Evolutionary conservation across 1,140 invertebrate genomes (phyloP), one percentile per base, ranked within the genome.

Genomic region (Anoplolepis gracilipes): DNA sequence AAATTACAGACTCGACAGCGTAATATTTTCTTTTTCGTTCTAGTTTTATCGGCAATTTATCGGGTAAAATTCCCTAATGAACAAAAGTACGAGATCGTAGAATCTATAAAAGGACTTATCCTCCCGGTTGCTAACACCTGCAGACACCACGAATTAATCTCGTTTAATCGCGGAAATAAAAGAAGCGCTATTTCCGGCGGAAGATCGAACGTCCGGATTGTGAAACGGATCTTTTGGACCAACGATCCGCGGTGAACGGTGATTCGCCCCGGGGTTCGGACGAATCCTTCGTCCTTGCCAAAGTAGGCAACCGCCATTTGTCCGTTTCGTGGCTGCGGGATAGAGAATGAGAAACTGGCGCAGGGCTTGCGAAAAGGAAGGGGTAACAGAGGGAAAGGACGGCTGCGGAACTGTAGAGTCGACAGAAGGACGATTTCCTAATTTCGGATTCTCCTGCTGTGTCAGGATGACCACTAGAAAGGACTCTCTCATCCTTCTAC

Each of bases 121-220:
- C 64, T 33, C 10, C 77, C 22, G 22, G 30, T 55, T 33, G 78
- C 67, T 53, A 73, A 42, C 25, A 46, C 67, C 53, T 53, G 78
- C 67, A 57, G 65, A 11, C 67, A 19, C 36, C 36, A 25, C 49
- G 78, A 82, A 82, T 82, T 82, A 82, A 82, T 82, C 78, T 82
- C 67, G 28, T 22, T 28, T 82, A 82, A 82, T 82, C 78, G 78
- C 39, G 67, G 53, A 46, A 59, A 82, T 82, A 82, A 82, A 73
- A 73, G 53, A 42, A 65, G n/a, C 42, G 7, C n/a, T 57, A 28
- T 25, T 61, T 33, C 36, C 55, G 39, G 22, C 72, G 57, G 42
- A 73, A 82, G 78, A 82, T 82, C 25, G 67, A 82, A 39, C 39
- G 78, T 30, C 36, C 53, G 55, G 33, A 70, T 73, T 36, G 53